These are phyloP conservation scores for Campaea margaritaria DNA, from an alignment of 2,888 invertebrate genomes.

Conservation along the genomic window DNA sequence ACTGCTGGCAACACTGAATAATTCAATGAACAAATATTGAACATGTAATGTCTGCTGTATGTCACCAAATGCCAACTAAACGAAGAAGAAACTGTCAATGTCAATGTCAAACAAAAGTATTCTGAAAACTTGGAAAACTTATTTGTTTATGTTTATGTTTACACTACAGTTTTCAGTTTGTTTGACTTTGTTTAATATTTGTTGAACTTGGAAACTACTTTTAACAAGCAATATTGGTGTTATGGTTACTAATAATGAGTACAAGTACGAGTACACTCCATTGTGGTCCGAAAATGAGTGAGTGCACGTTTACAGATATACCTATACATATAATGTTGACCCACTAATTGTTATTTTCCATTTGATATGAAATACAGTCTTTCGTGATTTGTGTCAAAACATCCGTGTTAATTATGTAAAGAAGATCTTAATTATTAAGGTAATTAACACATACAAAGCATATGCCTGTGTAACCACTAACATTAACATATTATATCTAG, in stretches of 20 bases:
- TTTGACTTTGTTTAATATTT: neutral
- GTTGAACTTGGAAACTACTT: neutral
- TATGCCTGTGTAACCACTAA: no score
- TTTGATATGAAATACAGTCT: no score
- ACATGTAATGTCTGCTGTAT: neutral
- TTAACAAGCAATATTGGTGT: neutral
- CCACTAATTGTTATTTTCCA: no score
- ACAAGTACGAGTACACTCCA: constrained; percentile 59
- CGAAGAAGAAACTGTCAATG: neutral
- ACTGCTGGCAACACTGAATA: neutral
- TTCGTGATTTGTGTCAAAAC: no score
- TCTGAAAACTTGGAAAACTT: no score
- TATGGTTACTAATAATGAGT: constrained; percentile 47
- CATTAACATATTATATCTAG: no score
- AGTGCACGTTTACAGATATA: constrained; percentile 37
- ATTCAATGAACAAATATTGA: neutral
- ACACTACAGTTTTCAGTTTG: neutral
- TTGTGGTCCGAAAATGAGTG: constrained; percentile 57
- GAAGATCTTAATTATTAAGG: no score
- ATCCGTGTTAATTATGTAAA: no score
- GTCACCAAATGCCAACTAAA: no score
- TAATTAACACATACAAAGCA: no score
- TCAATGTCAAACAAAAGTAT: neutral
- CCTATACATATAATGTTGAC: no score
- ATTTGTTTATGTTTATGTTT: no score